Base-by-base conservation (phyloP, 2,888 invertebrate species). In the Agrotis ipsilon region DNA sequence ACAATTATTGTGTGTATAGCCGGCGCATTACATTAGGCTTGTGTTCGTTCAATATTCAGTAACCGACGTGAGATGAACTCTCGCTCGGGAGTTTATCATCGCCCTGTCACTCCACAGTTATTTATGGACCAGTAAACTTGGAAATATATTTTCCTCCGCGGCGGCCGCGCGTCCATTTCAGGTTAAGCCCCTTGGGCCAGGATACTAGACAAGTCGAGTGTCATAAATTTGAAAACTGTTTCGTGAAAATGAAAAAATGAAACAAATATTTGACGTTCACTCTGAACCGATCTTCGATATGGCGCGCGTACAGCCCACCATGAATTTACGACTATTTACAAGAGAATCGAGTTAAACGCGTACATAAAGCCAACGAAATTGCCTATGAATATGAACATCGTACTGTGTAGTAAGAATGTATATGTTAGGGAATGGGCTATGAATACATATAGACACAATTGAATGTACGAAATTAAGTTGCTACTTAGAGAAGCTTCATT, bases 91-190 rank as follows among this genome's bases (percentile, higher is more conserved):
- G 94, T 95, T 95, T 95, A 96, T 96, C 96, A 96, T 95, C 95
- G 92, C 91, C 88, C 94, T 94, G 96, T 96, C 96, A 96, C 95
- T 96, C 94, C 91, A 90, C 92, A 84, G 94, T 95, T 96, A 96
- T 96, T 96, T 96, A 96, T 96, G 94, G 92, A 90, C 93, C 94
- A 95, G 96, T 96, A 94, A 96, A 96, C 96, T 95, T 94, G 94
- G 92, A 96, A 95, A 96, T 96, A 95, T 95, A 96, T 96, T 94
- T 95, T 95, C 92, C 93, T 92, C 94, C 90, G 90, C 91, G 92
- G 89, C 94, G 93, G 92, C 92, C 92, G 91, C 88, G 89, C 94
- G 95, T 95, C 96, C 94, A 94, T 95, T 94, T 91, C 95, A 95
- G 96, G 94, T 94, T 94, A 94, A 95, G 91, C 94, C 96, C 94